These are phyloP conservation scores for Osmoderma eremita DNA, from an alignment of 2,888 invertebrate species.

Conservation along the genomic window DNA sequence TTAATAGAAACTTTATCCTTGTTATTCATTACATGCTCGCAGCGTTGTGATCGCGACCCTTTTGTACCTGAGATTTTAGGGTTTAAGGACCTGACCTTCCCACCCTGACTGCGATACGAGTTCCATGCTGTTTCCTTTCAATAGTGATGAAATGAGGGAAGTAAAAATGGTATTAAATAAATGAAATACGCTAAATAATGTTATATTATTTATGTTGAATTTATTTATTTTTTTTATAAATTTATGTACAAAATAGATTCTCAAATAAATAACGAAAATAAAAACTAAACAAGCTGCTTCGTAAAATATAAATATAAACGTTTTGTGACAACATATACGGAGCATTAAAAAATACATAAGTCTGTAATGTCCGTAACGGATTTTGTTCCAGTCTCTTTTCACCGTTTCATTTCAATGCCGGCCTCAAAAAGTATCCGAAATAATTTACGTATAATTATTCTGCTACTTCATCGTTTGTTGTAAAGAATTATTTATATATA, in stretches of 20 bases:
- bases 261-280: constrained; percentile 34
- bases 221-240: constrained; percentile 33
- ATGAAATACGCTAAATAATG: constrained; percentile 8
- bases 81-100: too few relatives aligned
- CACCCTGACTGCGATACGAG: too few relatives aligned
- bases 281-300: constrained; percentile 25
- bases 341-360: constrained; percentile 12
- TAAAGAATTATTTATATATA: background rate
- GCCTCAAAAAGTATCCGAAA: constrained; percentile 8
- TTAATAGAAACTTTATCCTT: too few relatives aligned
- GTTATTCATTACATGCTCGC: too few relatives aligned
- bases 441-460: background rate
- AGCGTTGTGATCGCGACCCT: too few relatives aligned
- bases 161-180: too few relatives aligned
- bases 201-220: constrained; percentile 10
- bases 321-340: constrained; percentile 18
- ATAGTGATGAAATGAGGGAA: too few relatives aligned
- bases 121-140: too few relatives aligned
- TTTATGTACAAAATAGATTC: constrained; percentile 38
- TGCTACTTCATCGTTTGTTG: too few relatives aligned
- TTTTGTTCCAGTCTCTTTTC: too few relatives aligned
- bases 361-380: too few relatives aligned
- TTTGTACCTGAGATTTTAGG: too few relatives aligned
- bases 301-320: constrained; percentile 7
- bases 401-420: background rate